These are phyloP conservation scores for Zenarchopterus dispar DNA, from an alignment of 2,797 vertebrate genomes.

Conservation along the genomic window DNA sequence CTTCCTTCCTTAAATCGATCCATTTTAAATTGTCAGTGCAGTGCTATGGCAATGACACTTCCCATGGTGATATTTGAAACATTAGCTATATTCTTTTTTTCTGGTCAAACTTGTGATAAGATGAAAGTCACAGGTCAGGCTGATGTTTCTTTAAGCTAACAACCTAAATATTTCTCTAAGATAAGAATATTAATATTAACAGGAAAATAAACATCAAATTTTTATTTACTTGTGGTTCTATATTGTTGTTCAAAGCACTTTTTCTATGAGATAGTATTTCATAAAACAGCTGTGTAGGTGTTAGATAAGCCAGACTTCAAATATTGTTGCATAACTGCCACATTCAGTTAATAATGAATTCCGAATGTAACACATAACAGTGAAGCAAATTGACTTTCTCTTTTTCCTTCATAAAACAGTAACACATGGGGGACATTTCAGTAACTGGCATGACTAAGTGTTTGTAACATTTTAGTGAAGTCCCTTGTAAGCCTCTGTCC, in stretches of 20 bases:
- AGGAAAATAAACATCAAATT: slow-evolving; percentile 5
- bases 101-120: slow-evolving; percentile 1
- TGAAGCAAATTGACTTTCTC: not conserved
- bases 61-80: not conserved
- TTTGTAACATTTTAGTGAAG: slow-evolving; percentile 54
- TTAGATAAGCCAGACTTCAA: not conserved
- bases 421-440: slow-evolving; percentile 46
- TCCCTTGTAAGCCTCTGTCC: slow-evolving; percentile 47
- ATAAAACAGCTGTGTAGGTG: slow-evolving; percentile 1
- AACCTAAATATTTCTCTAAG: not conserved
- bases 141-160: not conserved
- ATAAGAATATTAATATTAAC: not conserved
- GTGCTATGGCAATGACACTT: not conserved
- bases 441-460: slow-evolving; percentile 50
- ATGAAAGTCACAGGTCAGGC: not conserved
- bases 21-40: not conserved
- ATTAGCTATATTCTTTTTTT: not conserved
- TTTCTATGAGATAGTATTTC: slow-evolving; percentile 1
- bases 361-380: slow-evolving; percentile 20
- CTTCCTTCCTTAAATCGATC: not conserved
- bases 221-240: not conserved
- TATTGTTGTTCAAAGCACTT: slow-evolving; percentile 1
- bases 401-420: slow-evolving; percentile 38
- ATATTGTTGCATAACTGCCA: slow-evolving; percentile 21
- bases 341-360: slow-evolving; percentile 15